Percentiles rank a stretch among this genome's conserved stretches.
Evolutionary conservation across 1,140 invertebrate species (phyloP).

Genomic region (Meloidogyne chitwoodi): DNA sequence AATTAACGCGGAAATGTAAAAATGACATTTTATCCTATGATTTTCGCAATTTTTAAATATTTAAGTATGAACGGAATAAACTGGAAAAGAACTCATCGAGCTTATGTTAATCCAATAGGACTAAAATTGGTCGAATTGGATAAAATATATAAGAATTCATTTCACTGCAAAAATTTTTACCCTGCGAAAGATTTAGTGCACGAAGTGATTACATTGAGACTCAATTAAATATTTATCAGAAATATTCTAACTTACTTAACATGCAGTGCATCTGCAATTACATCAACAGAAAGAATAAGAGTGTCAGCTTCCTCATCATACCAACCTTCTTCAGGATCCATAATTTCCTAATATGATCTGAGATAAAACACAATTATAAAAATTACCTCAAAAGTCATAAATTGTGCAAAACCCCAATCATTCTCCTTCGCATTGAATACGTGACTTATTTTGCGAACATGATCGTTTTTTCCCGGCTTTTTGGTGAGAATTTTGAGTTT

Average conservation of each 20-base stretch:
- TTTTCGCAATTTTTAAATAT: no score
- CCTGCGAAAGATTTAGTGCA: no score
- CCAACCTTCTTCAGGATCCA: slow-evolving; percentile 86
- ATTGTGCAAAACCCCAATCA: slow-evolving; percentile 67
- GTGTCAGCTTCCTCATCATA: slow-evolving; percentile 76
- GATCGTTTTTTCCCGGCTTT: slow-evolving; percentile 44
- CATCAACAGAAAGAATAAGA: slow-evolving; percentile 83
- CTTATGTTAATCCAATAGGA: no score
- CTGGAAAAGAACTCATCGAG: no score
- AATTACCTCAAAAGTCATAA: slow-evolving; percentile 77
- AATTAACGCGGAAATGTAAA: no score
- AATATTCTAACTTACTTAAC: slow-evolving; percentile 69
- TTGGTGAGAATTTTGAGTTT: slow-evolving; percentile 46
- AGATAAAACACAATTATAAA: slow-evolving; percentile 3
- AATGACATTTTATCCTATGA: no score
- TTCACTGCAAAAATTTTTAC: no score
- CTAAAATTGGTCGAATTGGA: no score
- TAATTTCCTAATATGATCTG: slow-evolving; percentile 69
- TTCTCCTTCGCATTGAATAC: slow-evolving; percentile 53
- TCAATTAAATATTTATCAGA: no score
- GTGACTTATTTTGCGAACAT: slow-evolving; percentile 48
- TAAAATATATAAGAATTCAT: no score
- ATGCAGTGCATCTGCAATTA: slow-evolving; percentile 94
- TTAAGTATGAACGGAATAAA: no score
- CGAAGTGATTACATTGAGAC: no score